These are phyloP conservation scores for Apolygus lucorum DNA, from an alignment of 1,140 invertebrate species.

Conservation along the genomic window DNA sequence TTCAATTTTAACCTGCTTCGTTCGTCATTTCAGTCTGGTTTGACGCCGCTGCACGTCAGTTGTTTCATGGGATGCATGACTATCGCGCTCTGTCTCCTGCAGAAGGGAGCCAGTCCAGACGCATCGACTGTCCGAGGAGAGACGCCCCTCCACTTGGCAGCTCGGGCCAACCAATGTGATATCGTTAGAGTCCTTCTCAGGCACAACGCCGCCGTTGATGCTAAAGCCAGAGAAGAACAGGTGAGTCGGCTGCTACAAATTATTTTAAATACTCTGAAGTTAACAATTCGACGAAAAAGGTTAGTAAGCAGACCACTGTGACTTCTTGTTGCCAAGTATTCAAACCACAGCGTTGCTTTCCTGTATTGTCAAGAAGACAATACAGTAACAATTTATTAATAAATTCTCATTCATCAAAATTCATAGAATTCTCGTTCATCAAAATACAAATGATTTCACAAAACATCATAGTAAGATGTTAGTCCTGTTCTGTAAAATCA, in stretches of 20 bases:
- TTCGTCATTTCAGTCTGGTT: conserved; percentile 58
- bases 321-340: too few relatives aligned
- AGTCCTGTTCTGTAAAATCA: too few relatives aligned
- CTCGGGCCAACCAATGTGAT: conserved; percentile 84
- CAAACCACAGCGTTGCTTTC: too few relatives aligned
- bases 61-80: conserved; percentile 99
- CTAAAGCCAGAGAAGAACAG: conserved; percentile 62
- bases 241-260: conserved; percentile 1
- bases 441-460: too few relatives aligned
- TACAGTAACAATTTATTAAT: too few relatives aligned
- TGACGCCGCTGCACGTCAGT: conserved; percentile 95
- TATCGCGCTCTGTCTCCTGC: conserved; percentile 92
- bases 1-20: neutral
- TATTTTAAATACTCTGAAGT: neutral
- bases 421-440: too few relatives aligned
- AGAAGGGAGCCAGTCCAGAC: conserved; percentile 90
- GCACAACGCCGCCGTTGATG: conserved; percentile 93
- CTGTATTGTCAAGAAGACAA: too few relatives aligned
- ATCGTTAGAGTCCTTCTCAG: conserved; percentile 83
- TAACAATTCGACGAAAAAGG: neutral
- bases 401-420: too few relatives aligned
- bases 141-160: conserved; percentile 93
- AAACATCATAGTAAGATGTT: too few relatives aligned
- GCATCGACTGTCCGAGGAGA: conserved; percentile 93
- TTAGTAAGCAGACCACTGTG: neutral